Base-by-base conservation (phyloP, 2,888 invertebrate species). In the Hirtodrosophila duncani region DNA sequence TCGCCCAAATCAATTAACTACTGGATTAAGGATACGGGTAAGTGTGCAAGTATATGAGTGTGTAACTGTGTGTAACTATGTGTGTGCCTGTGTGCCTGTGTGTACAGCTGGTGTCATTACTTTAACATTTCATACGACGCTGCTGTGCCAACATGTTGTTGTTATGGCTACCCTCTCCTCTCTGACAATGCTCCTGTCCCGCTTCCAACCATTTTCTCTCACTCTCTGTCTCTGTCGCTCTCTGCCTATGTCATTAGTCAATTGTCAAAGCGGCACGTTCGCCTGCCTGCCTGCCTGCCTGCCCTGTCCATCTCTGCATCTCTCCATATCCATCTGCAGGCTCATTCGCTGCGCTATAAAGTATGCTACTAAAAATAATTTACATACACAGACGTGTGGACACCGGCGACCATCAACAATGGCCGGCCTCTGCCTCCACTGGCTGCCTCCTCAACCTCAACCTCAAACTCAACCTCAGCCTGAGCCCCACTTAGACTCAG, bases 1-100 rank as follows among this genome's bases (percentile, higher is more conserved):
- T 96, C 92, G 63, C 96, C 96, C 34, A 94, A 92, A 88, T 93
- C 94, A 81, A 95, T 96, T 88, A 94, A 94, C 89, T 95, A 94
- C 88, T 96, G 95, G 95, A 91, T 93, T 82, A 90, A 92, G 88
- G 94, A 94, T 87, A 91, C 92, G 77, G 94, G 95, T 94, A 89
- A 91, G 91, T 85, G 55, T 45, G 27, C 26, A 10, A 24, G 23
- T 38, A 34, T 30, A 7, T 14, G 13, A 29, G 1, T 41, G 30
- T 29, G 34, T 33, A 21, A 17, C 38, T 42, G 13, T 37, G 17
- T 30, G 30, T 36, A n/a, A n/a, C n/a, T n/a, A 14, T 39, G 10
- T 39, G 42, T 60, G 10, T 30, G 29, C 24, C 38, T 33, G 44
- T 45, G 41, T 50, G 23, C 11, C 9, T 10, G 21, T 18, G 5